These are phyloP conservation scores for Sesamia nonagrioides DNA, from an alignment of 1,140 invertebrate genomes.

Conservation along the genomic window DNA sequence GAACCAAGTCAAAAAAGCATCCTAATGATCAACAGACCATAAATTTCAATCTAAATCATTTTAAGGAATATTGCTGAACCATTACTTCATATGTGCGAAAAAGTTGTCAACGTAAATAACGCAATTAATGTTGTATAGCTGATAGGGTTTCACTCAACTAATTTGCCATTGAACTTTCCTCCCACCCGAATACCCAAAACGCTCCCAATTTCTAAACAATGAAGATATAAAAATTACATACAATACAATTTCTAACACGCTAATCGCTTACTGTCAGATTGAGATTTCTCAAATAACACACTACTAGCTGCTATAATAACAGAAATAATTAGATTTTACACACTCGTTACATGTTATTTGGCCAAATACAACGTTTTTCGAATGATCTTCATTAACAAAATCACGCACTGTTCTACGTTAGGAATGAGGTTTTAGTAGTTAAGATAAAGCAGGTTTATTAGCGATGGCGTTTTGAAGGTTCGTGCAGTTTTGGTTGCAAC, in stretches of 20 bases:
- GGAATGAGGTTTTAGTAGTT: background rate
- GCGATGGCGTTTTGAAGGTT: constrained; percentile 1
- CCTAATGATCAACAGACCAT: no score
- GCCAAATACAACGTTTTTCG: constrained; percentile 67
- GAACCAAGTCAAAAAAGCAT: no score
- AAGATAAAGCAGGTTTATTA: constrained; percentile 9
- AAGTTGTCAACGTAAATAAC: no score
- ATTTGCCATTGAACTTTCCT: no score
- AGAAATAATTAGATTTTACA: constrained; percentile 63
- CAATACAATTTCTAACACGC: constrained; percentile 46
- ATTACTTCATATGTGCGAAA: no score
- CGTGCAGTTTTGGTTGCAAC: background rate
- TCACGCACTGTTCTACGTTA: constrained; percentile 57
- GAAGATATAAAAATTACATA: constrained; percentile 29
- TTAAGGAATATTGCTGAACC: no score
- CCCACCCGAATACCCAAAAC: background rate
- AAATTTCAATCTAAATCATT: no score
- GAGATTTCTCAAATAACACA: constrained; percentile 28
- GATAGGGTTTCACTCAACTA: no score
- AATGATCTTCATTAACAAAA: constrained; percentile 71
- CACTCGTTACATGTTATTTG: constrained; percentile 64
- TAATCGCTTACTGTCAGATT: constrained; percentile 43
- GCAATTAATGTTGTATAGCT: no score
- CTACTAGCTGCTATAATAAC: constrained; percentile 51
- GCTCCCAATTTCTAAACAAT: background rate